Base-by-base conservation (phyloP, 2,113 vertebrate genomes). In the Tricholaema leucomelas region DNA sequence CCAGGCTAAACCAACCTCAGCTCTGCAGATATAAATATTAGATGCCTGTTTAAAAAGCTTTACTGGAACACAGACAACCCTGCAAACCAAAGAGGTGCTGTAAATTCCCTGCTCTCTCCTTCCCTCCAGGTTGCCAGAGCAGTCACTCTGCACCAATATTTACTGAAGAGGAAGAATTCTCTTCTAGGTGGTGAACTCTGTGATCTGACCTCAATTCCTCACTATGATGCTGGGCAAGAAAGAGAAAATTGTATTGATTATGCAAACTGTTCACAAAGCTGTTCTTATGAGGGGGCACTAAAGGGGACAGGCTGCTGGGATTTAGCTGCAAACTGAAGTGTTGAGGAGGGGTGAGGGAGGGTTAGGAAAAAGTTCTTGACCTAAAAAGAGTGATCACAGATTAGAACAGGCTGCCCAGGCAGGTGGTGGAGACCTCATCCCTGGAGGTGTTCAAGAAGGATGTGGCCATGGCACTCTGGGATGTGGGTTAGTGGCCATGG, bases 11-110 rank as follows among this genome's bases (percentile, higher is more conserved):
- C n/a, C n/a, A n/a, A n/a, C n/a, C n/a, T n/a, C n/a, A n/a, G n/a
- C n/a, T n/a, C n/a, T n/a, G 72, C 35, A 81, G 90, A 82, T 81
- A 92, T 58, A 91, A 90, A 92, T 88, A 79, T 80, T 74, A 77
- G 86, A 28, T 52, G 56, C 54, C 55, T 55, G 44, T 27, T 16
- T 87, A 72, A 8, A 84, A 81, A 91, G 59, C 84, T 78, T 95
- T 93, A 58, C 18, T 12, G 92, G 94, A 94, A 95, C 87, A 73
- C 23, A 52, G 63, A 66, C 66, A 79, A 77, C 85, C 33, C 52
- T 80, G 74, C 25, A 73, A 46, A 73, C 46, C 35, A 87, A 63
- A 36, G 61, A 6, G 2, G 8, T 40, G 82, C 84, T 78, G 77
- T 65, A 42, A 78, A 23, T 59, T 42, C 31, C 9, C 12, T 28